Evolutionary conservation across 2,113 vertebrate species (phyloP).

Genomic region (Tachysurus vachellii): DNA sequence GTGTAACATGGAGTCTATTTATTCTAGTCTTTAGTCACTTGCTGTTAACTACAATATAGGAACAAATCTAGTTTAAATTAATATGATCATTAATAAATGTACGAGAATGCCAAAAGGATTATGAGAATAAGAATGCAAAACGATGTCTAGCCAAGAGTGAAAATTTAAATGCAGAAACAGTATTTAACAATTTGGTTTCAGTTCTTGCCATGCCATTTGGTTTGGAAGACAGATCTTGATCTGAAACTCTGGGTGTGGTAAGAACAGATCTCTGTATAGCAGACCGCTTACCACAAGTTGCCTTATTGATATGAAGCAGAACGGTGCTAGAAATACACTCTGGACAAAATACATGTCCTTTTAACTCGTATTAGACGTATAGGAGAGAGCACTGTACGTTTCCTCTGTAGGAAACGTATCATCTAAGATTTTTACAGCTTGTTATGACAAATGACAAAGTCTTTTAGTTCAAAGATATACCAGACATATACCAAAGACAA

Average conservation of each 20-base stretch:
- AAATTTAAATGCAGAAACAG: neutral
- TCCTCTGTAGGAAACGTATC: neutral
- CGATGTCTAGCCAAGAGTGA: neutral
- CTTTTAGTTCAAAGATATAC: neutral
- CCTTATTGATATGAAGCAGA: neutral
- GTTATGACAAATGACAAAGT: neutral
- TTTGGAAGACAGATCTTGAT: slow-evolving; percentile 1
- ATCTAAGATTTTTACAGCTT: neutral
- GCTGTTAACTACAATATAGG: too few relatives aligned
- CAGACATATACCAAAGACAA: too few relatives aligned
- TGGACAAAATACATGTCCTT: neutral
- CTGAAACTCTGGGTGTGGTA: slow-evolving; percentile 7
- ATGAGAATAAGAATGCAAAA: neutral
- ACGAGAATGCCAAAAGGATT: neutral
- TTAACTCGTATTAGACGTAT: too few relatives aligned
- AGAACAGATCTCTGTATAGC: neutral
- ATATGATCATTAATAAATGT: neutral
- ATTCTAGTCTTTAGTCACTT: too few relatives aligned
- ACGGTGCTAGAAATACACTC: neutral
- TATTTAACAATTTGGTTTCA: neutral
- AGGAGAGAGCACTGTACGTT: neutral
- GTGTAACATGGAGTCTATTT: too few relatives aligned
- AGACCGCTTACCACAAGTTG: neutral
- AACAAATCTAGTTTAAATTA: neutral
- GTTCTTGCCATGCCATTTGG: neutral